Evolutionary conservation across 2,888 invertebrate species (phyloP).

Genomic region (Macrophya alboannulata): DNA sequence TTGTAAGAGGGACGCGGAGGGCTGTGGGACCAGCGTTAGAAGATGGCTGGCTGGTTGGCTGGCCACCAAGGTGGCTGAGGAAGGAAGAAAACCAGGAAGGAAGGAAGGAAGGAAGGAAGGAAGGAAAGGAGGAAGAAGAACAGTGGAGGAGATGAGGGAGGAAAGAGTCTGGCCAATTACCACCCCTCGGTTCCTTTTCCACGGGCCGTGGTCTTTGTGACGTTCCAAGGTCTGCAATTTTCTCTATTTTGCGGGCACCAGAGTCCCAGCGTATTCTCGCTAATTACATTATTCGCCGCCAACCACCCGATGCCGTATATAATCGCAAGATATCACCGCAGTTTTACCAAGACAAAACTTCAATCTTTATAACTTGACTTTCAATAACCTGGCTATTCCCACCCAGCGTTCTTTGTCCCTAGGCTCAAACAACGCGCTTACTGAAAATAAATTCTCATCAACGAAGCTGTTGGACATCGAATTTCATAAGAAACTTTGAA

Average conservation of each 20-base stretch:
- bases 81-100: slow-evolving; percentile 58
- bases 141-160: slow-evolving; percentile 58
- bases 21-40: slow-evolving; percentile 38
- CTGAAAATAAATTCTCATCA: background rate
- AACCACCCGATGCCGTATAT: slow-evolving; percentile 30
- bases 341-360: slow-evolving; percentile 34
- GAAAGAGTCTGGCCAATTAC: slow-evolving; percentile 65
- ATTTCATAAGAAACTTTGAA: background rate
- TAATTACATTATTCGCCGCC: slow-evolving; percentile 52
- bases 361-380: slow-evolving; percentile 17
- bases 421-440: background rate
- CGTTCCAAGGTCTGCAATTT: slow-evolving; percentile 55
- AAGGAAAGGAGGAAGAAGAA: slow-evolving; percentile 46
- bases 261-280: slow-evolving; percentile 34
- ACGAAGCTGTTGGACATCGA: background rate
- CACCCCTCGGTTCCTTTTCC: slow-evolving; percentile 49
- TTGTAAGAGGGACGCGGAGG: slow-evolving; percentile 29
- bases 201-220: slow-evolving; percentile 43
- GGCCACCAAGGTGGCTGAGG: slow-evolving; percentile 37
- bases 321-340: slow-evolving; percentile 41
- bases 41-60: slow-evolving; percentile 13
- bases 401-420: slow-evolving; percentile 4
- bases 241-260: slow-evolving; percentile 49
- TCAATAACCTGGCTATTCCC: slow-evolving; percentile 4
- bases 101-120: slow-evolving; percentile 52